phyloP scores from a whole-genome alignment of 2,113 vertebrate genomes.

The Cnemophilus loriae region DNA sequence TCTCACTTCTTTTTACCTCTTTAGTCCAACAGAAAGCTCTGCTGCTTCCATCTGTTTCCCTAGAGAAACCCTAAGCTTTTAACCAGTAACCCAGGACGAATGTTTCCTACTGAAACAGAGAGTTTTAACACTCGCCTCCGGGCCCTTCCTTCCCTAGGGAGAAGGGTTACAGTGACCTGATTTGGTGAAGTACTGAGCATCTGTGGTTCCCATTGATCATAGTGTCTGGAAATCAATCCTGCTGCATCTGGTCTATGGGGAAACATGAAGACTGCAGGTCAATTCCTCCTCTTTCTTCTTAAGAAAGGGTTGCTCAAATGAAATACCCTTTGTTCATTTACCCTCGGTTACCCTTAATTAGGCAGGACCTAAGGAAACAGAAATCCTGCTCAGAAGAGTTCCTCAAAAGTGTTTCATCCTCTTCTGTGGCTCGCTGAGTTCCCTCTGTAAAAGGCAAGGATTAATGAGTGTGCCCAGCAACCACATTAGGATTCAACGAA shows the following conservation, averaged over 20 bases:
- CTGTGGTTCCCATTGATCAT: neutral
- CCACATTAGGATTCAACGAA: constrained; percentile 27
- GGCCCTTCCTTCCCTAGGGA: neutral
- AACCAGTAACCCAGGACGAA: neutral
- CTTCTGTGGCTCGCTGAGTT: neutral
- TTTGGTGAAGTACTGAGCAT: neutral
- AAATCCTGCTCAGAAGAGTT: constrained; percentile 48
- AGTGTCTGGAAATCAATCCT: constrained; percentile 24
- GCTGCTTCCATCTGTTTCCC: neutral
- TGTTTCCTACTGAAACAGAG: neutral
- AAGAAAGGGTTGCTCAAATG: constrained; percentile 19
- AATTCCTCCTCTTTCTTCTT: constrained; percentile 32
- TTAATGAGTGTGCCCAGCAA: constrained; percentile 25
- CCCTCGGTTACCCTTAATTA: constrained; percentile 57
- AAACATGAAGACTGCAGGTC: constrained; percentile 28
- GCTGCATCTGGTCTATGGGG: constrained; percentile 3
- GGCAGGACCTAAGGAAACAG: constrained; percentile 45
- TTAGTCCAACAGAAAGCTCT: neutral
- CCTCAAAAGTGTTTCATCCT: constrained; percentile 42
- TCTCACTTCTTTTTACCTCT: neutral
- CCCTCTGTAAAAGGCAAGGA: constrained; percentile 5
- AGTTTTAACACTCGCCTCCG: neutral
- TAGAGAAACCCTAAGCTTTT: neutral
- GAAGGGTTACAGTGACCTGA: constrained; percentile 31
- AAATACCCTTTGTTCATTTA: constrained; percentile 50